Percentiles rank a stretch among this genome's conserved stretches.
Conservation (phyloP, 2,797 vertebrate genomes). For the Microchirus variegatus region DNA sequence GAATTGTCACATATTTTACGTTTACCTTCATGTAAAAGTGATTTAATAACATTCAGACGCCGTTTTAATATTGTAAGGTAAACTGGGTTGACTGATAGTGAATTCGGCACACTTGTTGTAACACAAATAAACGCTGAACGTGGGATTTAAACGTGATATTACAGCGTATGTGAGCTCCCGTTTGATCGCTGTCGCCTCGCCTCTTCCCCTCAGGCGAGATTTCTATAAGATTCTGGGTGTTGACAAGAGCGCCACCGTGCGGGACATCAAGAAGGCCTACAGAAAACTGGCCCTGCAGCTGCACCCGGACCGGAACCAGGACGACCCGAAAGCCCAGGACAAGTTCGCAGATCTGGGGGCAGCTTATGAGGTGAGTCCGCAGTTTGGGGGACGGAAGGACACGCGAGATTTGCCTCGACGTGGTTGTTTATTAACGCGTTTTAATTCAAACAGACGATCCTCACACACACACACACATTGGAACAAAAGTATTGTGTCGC, state of each 20-base stretch:
- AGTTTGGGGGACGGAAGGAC: no score
- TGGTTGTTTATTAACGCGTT: not conserved
- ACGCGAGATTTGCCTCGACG: not conserved
- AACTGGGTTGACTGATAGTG: rapidly evolving
- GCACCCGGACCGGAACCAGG: constrained; percentile 95
- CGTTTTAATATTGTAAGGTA: not conserved
- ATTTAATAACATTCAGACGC: rapidly evolving
- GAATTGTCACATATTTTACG: not conserved
- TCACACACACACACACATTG: not conserved
- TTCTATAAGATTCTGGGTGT: constrained; percentile 98
- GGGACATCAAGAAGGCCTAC: constrained; percentile 99
- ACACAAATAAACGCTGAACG: not conserved
- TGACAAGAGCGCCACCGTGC: constrained; percentile 88
- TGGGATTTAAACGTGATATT: not conserved
- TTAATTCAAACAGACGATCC: not conserved
- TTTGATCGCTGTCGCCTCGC: not conserved
- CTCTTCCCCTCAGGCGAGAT: constrained; percentile 83
- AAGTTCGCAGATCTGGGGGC: constrained; percentile 97
- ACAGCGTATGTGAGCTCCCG: not conserved
- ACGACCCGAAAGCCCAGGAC: constrained; percentile 93
- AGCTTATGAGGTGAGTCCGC: constrained; percentile 91
- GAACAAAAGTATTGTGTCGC: constrained; percentile 21
- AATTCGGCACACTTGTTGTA: not conserved
- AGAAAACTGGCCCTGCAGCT: constrained; percentile 95
- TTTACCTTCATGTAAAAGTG: not conserved